Evolutionary conservation across 2,888 invertebrate genomes (phyloP), one percentile per base, ranked within the genome.

Genomic region (Dryobota labecula): DNA sequence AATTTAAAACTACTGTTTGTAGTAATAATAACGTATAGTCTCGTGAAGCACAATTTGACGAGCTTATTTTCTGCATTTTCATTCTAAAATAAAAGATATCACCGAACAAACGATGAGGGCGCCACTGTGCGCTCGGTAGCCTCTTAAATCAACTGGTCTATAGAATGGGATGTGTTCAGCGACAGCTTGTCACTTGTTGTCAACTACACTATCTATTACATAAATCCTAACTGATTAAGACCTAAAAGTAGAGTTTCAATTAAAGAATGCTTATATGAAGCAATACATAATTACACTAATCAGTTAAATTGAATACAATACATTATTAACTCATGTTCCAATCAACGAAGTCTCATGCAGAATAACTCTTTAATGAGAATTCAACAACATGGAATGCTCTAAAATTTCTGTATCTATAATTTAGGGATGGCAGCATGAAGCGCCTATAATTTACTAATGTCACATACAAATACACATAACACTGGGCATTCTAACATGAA

Each of bases 331-430:
- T 88, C 80, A 89, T 89, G 87, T 76, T 86, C 85, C 87, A 90
- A 90, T 91, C 82, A 89, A 88, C 89, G 87, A 89, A 80, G 86
- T 87, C 84, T 84, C 87, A 65, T 87, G 87, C 84, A 89, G 88
- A 90, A 89, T 84, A 86, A 82, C 86, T 87, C 85, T 84, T 84
- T 83, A 82, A 76, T 84, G 88, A 90, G 88, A 88, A 89, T 91
- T 90, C 86, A 91, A 90, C 87, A 90, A 90, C 84, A 89, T 93
- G 94, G 94, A 95, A 95, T 94, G 94, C 91, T 92, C 90, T 90
- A 91, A 89, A 87, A 88, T 87, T 88, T 89, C 84, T 88, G 89
- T 88, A 75, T 81, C 86, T 89, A 90, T 86, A 82, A 87, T 86
- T 87, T 86, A 82, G 73, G 70, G 73, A 66, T 67, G 76, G 76